phyloP scores from a whole-genome alignment of 2,113 vertebrate species.

The Thamnophis sirtalis region DNA sequence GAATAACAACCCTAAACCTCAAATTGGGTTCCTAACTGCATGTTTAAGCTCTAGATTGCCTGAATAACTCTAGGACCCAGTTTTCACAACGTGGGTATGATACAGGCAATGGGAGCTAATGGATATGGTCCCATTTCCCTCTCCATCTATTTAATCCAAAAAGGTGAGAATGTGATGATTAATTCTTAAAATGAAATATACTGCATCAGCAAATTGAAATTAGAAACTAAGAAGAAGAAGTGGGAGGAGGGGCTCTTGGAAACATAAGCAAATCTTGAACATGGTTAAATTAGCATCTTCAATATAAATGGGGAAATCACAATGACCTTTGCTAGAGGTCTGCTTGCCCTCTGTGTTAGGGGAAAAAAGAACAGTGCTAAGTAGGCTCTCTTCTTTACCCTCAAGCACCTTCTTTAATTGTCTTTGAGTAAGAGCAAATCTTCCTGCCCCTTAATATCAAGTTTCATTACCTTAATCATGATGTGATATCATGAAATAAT shows the following conservation, averaged over 20 bases:
- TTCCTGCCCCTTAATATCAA: constrained; percentile 57
- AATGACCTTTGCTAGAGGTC: constrained; percentile 40
- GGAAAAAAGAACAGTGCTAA: constrained; percentile 49
- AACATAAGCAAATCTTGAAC: constrained; percentile 1
- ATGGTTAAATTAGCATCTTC: not conserved
- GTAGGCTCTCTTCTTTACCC: constrained; percentile 54
- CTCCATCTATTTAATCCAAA: not conserved
- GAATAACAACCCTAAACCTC: not conserved
- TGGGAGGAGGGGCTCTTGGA: not conserved
- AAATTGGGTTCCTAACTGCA: not conserved
- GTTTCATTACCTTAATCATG: constrained; percentile 65
- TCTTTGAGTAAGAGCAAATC: constrained; percentile 63
- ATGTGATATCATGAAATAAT: constrained; percentile 63
- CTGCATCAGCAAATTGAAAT: not conserved
- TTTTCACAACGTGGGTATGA: not conserved
- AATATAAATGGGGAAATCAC: constrained; percentile 35
- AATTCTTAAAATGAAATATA: not conserved
- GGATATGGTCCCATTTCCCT: not conserved
- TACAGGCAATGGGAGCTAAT: too few relatives aligned
- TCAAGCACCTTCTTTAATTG: constrained; percentile 65
- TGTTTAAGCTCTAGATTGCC: not conserved
- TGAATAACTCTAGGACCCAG: not conserved
- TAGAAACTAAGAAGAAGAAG: not conserved
- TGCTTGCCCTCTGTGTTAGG: constrained; percentile 45
- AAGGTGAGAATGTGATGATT: not conserved